These are phyloP conservation scores for Sarcophilus harrisii DNA, from an alignment of 2,797 vertebrate species.

Conservation along the genomic window DNA sequence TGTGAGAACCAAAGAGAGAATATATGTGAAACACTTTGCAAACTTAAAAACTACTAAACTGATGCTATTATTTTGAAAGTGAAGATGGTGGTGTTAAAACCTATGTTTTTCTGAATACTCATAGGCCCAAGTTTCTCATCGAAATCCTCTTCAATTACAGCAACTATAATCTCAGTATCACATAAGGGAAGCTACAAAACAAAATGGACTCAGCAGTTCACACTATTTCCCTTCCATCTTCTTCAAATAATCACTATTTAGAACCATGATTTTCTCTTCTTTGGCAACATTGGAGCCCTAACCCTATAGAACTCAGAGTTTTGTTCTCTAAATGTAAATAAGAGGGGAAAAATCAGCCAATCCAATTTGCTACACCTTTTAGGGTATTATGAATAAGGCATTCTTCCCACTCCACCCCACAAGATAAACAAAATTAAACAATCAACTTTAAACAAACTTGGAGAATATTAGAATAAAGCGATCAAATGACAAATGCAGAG, in stretches of 20 bases:
- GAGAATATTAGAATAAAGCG: not conserved
- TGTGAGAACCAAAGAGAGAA: not conserved
- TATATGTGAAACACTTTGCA: not conserved
- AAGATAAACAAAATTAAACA: not conserved
- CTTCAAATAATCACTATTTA: not conserved
- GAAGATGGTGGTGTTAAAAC: not conserved
- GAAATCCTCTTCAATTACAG: not conserved
- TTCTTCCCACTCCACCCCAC: not conserved
- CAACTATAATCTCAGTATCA: not conserved
- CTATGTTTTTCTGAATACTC: not conserved
- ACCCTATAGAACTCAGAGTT: not conserved
- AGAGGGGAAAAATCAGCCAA: not conserved
- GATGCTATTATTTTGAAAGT: not conserved
- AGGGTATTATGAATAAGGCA: not conserved
- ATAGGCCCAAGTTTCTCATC: not conserved
- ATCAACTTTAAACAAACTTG: not conserved
- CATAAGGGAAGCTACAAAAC: not conserved
- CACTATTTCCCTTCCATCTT: not conserved
- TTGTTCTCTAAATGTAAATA: not conserved
- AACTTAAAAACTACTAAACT: not conserved
- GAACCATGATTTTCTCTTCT: not conserved
- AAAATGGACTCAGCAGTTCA: not conserved
- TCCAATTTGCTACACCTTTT: not conserved
- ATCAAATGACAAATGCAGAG: not conserved
- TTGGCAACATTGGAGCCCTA: not conserved